Conservation (phyloP, 1,140 invertebrate species). For the Homarus americanus region DNA sequence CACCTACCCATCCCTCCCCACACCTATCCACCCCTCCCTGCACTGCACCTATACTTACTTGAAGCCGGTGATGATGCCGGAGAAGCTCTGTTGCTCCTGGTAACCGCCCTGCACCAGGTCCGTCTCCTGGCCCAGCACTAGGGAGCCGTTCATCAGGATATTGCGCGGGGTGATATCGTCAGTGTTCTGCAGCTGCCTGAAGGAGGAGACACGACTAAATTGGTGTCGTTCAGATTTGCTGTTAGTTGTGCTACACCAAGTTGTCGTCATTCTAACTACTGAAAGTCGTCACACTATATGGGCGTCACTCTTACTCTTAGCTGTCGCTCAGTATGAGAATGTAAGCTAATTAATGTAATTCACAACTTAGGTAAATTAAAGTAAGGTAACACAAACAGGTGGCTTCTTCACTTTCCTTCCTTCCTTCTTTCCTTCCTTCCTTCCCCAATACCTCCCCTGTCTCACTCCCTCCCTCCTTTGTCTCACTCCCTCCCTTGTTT, state of each 20-base stretch:
- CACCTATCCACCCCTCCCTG: neutral
- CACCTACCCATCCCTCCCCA: neutral
- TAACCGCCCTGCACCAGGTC: conserved; percentile 34
- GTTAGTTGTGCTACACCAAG: no score
- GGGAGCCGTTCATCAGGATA: conserved; percentile 50
- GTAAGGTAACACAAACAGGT: no score
- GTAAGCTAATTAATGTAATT: no score
- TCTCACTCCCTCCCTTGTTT: neutral
- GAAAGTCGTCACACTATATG: no score
- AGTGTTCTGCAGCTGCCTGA: neutral
- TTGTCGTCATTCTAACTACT: no score
- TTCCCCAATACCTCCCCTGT: neutral
- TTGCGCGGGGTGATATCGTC: neutral
- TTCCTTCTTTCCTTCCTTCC: neutral
- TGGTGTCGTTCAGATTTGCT: no score
- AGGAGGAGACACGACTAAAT: neutral
- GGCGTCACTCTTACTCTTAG: no score
- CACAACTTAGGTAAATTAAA: no score
- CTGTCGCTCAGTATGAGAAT: neutral
- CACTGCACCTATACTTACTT: conserved; percentile 27
- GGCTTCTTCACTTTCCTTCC: neutral
- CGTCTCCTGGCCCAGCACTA: conserved; percentile 58
- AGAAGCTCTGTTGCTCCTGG: conserved; percentile 55
- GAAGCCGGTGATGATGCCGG: conserved; percentile 45
- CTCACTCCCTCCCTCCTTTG: neutral